Evolutionary conservation across 1,140 invertebrate species (phyloP).

Genomic region (Lordiphosa mommai): DNA sequence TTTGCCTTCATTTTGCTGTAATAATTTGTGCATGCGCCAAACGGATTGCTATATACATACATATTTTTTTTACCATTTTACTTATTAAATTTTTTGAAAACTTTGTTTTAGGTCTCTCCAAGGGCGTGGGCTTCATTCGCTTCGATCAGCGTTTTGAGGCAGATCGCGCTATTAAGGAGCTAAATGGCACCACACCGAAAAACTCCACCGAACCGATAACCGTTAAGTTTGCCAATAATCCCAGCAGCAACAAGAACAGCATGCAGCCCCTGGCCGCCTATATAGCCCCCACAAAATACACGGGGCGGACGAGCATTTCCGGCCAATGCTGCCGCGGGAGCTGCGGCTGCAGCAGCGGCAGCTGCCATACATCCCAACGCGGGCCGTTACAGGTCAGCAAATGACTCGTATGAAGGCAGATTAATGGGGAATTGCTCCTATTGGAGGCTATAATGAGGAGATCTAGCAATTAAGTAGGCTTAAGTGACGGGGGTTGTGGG

Average conservation of each 20-base stretch:
- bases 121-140: slow-evolving; percentile 99
- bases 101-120: slow-evolving; percentile 90
- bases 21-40: no score
- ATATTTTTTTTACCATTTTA: no score
- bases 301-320: slow-evolving; percentile 88
- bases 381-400: slow-evolving; percentile 92
- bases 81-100: slow-evolving; percentile 15
- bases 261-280: slow-evolving; percentile 95
- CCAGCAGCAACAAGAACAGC: slow-evolving; percentile 96
- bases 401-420: background rate
- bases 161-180: slow-evolving; percentile 97
- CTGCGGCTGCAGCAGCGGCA: slow-evolving; percentile 81
- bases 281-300: slow-evolving; percentile 86
- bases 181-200: slow-evolving; percentile 98
- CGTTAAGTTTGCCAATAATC: slow-evolving; percentile 99
- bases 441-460: background rate
- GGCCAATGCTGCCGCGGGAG: slow-evolving; percentile 83
- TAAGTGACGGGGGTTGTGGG: no score
- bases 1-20: no score
- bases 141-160: slow-evolving; percentile 99
- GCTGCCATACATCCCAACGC: slow-evolving; percentile 90
- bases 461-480: background rate
- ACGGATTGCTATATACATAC: no score
- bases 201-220: slow-evolving; percentile 98
- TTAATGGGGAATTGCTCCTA: background rate